Conservation (phyloP, 2,113 vertebrate species). For the Chamaea fasciata region DNA sequence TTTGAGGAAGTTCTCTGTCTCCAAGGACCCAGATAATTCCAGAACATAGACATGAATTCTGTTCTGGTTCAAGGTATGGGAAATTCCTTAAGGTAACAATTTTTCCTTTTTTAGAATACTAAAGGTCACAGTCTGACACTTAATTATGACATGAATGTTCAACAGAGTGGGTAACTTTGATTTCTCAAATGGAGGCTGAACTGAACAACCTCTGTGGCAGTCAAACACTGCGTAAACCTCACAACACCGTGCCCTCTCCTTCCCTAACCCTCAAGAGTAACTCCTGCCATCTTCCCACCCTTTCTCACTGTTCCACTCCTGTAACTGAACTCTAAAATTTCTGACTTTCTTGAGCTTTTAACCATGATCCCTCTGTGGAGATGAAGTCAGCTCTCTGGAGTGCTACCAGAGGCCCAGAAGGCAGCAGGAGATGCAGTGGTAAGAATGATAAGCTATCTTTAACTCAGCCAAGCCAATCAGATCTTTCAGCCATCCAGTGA, state of each 20-base stretch:
- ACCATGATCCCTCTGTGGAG: background rate
- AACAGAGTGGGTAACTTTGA: background rate
- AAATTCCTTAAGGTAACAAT: constrained; percentile 58
- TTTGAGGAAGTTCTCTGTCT: constrained; percentile 22
- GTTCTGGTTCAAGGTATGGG: constrained; percentile 35
- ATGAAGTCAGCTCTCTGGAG: constrained; percentile 1
- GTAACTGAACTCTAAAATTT: background rate
- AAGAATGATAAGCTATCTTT: background rate
- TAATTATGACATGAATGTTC: background rate
- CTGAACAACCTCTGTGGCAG: background rate
- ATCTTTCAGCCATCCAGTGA: background rate
- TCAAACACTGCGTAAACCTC: background rate
- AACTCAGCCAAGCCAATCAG: background rate
- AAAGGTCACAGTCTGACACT: constrained; percentile 41
- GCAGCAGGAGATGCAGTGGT: background rate
- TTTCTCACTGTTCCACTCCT: background rate
- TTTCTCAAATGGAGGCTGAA: background rate
- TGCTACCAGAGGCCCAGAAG: background rate
- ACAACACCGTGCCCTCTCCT: background rate
- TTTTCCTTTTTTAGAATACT: constrained; percentile 33
- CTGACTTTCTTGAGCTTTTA: background rate
- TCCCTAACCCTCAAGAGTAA: background rate
- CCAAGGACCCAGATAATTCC: constrained; percentile 33
- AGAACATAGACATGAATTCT: constrained; percentile 13
- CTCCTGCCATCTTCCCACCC: background rate